These are phyloP conservation scores for Troides aeacus DNA, from an alignment of 2,888 invertebrate species.

Conservation along the genomic window DNA sequence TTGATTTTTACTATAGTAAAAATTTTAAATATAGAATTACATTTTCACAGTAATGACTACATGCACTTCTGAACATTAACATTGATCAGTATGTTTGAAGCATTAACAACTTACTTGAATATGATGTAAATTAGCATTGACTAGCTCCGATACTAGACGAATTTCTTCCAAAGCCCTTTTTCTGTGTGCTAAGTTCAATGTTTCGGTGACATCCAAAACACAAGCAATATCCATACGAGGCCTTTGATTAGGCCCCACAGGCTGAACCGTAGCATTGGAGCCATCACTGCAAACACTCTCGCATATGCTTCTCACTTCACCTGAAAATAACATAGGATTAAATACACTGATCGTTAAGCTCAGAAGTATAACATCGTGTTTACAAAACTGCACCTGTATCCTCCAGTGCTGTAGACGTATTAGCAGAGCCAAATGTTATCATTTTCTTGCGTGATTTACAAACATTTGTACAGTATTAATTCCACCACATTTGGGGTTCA, in stretches of 20 bases:
- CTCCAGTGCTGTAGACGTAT: slow-evolving; percentile 64
- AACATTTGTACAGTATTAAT: slow-evolving; percentile 63
- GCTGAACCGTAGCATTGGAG: slow-evolving; percentile 73
- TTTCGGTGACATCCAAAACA: slow-evolving; percentile 89
- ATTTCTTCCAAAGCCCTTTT: slow-evolving; percentile 92
- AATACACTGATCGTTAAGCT: slow-evolving; percentile 16
- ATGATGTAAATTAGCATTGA: slow-evolving; percentile 90
- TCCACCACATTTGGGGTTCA: slow-evolving; percentile 44
- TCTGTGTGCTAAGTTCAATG: slow-evolving; percentile 86
- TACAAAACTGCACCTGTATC: slow-evolving; percentile 61
- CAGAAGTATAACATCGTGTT: slow-evolving; percentile 30
- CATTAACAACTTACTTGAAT: slow-evolving; percentile 83
- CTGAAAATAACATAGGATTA: slow-evolving; percentile 46
- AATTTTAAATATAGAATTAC: not conserved
- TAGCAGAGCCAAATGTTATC: slow-evolving; percentile 72
- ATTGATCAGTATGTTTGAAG: not conserved
- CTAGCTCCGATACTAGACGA: slow-evolving; percentile 86
- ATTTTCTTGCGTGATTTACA: slow-evolving; percentile 64
- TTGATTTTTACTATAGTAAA: not conserved
- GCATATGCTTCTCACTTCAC: slow-evolving; percentile 76
- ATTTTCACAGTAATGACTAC: not conserved
- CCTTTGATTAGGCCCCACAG: slow-evolving; percentile 65
- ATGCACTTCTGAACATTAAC: not conserved
- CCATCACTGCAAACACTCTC: slow-evolving; percentile 78
- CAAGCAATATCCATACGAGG: slow-evolving; percentile 93